Percentiles rank a stretch among this genome's conserved stretches.
phyloP scores from a whole-genome alignment of 2,113 vertebrate species.

The Ictalurus punctatus region DNA sequence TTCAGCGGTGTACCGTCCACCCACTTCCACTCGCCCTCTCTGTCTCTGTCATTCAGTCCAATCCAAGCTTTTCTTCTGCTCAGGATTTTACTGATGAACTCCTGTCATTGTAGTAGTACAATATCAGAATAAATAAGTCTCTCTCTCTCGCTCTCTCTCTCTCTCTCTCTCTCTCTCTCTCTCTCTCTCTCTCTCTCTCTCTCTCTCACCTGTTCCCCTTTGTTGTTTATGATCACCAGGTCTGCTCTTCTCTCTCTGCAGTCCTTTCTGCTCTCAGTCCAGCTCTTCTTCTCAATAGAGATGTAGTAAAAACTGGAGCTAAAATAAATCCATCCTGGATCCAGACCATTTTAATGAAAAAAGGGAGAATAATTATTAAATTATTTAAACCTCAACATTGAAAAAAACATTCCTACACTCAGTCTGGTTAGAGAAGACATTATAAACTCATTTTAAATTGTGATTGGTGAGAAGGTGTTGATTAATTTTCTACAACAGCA shows the following conservation, averaged over 20 bases:
- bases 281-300: too few relatives aligned
- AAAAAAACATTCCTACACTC: background rate
- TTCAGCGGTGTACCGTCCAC: background rate
- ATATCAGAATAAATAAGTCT: background rate
- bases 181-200: conserved; percentile 2
- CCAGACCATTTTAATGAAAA: background rate
- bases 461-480: background rate
- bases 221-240: conserved; percentile 2
- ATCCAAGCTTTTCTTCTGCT: background rate
- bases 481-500: background rate
- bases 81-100: background rate
- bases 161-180: background rate
- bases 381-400: background rate
- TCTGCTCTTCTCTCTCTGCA: background rate
- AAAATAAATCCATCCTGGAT: background rate
- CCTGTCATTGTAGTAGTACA: background rate
- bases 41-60: background rate
- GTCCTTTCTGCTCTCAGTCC: conserved; percentile 1
- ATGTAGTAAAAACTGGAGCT: too few relatives aligned
- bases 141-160: conserved; percentile 4
- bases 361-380: too few relatives aligned
- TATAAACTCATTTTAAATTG: too few relatives aligned
- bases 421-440: background rate
- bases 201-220: background rate
- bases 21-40: conserved; percentile 24